Evolutionary conservation across 2,797 vertebrate genomes (phyloP).

Genomic region (Anguilla obscura): DNA sequence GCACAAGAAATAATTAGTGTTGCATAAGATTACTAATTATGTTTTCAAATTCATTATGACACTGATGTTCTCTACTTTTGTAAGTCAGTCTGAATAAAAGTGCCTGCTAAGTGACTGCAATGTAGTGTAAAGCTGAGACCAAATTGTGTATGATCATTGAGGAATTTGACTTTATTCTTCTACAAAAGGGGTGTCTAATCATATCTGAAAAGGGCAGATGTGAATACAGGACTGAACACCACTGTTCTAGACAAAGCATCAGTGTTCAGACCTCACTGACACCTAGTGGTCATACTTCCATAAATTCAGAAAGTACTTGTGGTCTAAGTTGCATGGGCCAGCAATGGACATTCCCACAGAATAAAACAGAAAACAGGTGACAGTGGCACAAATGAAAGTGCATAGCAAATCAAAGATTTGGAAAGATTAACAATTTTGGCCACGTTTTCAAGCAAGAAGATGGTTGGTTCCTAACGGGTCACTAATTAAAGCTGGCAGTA

Average conservation of each 20-base stretch:
- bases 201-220: not conserved
- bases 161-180: not conserved
- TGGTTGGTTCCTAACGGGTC: no score
- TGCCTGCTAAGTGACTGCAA: not conserved
- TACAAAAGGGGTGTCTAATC: not conserved
- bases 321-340: not conserved
- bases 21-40: not conserved
- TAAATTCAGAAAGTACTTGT: constrained; percentile 17
- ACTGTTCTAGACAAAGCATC: not conserved
- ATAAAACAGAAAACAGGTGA: not conserved
- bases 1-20: not conserved
- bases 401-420: no score
- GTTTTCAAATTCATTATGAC: not conserved
- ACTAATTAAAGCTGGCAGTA: no score
- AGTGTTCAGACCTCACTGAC: constrained; percentile 59
- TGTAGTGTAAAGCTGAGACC: not conserved
- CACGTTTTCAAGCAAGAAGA: no score
- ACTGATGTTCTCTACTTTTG: not conserved
- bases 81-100: not conserved
- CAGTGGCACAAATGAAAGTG: no score
- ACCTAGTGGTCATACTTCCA: constrained; percentile 58
- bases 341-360: not conserved
- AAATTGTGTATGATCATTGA: not conserved
- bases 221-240: not conserved
- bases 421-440: no score